phyloP scores from a whole-genome alignment of 2,113 vertebrate species.

The Formicarius rufipectus region DNA sequence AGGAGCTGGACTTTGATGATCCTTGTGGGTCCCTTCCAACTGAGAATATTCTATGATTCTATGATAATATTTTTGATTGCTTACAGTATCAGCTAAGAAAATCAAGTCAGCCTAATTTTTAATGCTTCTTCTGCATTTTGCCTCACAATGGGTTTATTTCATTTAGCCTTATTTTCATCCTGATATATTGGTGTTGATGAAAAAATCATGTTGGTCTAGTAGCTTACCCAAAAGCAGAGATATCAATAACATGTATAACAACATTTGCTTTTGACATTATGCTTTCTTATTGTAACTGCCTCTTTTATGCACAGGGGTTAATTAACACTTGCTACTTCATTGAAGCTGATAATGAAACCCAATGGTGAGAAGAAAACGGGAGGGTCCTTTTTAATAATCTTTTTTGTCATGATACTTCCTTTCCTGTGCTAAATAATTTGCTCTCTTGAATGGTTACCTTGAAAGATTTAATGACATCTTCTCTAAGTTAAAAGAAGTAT shows the following conservation, averaged over 20 bases:
- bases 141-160: not conserved
- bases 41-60: not conserved
- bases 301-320: not conserved
- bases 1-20: not conserved
- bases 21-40: not conserved
- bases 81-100: not conserved
- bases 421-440: not conserved
- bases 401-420: not conserved
- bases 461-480: not conserved
- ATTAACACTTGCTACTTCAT: constrained; percentile 36
- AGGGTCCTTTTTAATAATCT: constrained; percentile 21
- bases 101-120: not conserved
- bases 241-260: not conserved
- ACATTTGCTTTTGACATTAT: not conserved
- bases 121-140: not conserved
- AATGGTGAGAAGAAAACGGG: not conserved
- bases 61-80: not conserved
- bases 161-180: constrained; percentile 20
- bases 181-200: not conserved
- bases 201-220: not conserved
- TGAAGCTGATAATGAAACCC: constrained; percentile 12
- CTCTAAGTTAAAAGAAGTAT: not conserved
- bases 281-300: not conserved
- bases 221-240: not conserved
- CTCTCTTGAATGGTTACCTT: not conserved